Evolutionary conservation across 2,888 invertebrate species (phyloP), one percentile per base, ranked within the genome.

Genomic region (Ophion ellenae): DNA sequence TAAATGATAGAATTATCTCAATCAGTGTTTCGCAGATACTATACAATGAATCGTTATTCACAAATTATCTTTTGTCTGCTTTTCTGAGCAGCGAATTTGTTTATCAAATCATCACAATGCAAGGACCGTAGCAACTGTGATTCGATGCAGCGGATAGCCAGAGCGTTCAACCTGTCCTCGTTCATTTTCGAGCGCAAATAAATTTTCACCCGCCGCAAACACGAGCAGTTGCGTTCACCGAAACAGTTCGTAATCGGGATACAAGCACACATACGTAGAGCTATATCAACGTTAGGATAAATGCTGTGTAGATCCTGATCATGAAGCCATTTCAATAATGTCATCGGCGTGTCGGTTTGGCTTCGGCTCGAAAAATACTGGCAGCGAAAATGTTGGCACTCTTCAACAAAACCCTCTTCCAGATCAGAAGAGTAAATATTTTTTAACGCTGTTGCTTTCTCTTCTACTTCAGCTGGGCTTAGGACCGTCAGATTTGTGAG

Each of bases 201-300:
- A 20, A 80, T 84, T 84, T 82, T 82, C 14, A 82, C 84, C 61
- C 84, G 14, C 45, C 81, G 78, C n/a, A 86, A 61, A 47, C 75
- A 83, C 75, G 86, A 86, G 45, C 81, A 84, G 47, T 73, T 81
- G 69, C 82, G 79, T 57, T 83, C 80, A 61, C 74, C 82, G 11
- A 67, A 77, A 85, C 82, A 82, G 75, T 85, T 85, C 14, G 82
- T 78, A 64, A 83, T 78, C 79, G 79, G 83, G 20, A 69, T 85
- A 79, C 83, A 86, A 87, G 88, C 77, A 79, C 89, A 59, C 59
- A 59, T 59, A n/a, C 59, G 59, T 59, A 59, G 59, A 59, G 59
- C 59, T 59, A 59, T n/a, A 59, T 59, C 9, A 59, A 59, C n/a
- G 59, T 59, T 59, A 59, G 59, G 59, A 59, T 59, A 59, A 17